These are phyloP conservation scores for Dromococcyx pavoninus DNA, from an alignment of 2,797 vertebrate genomes.

Conservation along the genomic window DNA sequence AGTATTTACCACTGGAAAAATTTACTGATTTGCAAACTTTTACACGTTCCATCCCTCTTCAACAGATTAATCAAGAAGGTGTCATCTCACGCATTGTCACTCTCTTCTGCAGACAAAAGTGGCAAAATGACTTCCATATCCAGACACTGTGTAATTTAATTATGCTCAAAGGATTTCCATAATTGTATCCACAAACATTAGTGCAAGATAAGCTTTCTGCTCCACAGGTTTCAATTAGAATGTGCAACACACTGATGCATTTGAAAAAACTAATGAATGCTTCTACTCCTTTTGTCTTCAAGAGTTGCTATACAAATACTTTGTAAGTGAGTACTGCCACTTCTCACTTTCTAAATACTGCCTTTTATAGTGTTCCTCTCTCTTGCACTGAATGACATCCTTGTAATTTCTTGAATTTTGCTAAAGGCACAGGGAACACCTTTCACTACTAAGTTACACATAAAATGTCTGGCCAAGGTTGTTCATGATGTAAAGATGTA, in stretches of 20 bases:
- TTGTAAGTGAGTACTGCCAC: neutral
- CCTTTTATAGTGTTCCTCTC: neutral
- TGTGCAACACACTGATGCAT: neutral
- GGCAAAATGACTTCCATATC: neutral
- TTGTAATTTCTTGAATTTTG: constrained; percentile 33
- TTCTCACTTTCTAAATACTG: constrained; percentile 12
- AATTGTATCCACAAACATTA: constrained; percentile 18
- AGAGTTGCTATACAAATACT: constrained; percentile 6
- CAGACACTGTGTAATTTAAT: constrained; percentile 10
- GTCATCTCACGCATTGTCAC: neutral
- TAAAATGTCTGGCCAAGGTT: neutral
- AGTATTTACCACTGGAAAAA: neutral
- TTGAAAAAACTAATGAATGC: neutral
- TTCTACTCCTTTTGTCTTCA: neutral
- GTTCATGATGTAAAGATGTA: neutral
- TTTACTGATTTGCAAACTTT: neutral
- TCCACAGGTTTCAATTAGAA: constrained; percentile 55
- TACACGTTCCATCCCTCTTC: neutral
- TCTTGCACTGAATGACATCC: neutral
- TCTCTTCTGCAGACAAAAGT: neutral
- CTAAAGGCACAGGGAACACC: neutral
- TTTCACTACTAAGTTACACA: neutral
- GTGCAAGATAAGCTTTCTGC: constrained; percentile 56
- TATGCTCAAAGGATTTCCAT: constrained; percentile 42
- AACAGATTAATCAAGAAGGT: neutral